Base-by-base conservation (phyloP, 2,797 vertebrate species). In the Etheostoma perlongum region DNA sequence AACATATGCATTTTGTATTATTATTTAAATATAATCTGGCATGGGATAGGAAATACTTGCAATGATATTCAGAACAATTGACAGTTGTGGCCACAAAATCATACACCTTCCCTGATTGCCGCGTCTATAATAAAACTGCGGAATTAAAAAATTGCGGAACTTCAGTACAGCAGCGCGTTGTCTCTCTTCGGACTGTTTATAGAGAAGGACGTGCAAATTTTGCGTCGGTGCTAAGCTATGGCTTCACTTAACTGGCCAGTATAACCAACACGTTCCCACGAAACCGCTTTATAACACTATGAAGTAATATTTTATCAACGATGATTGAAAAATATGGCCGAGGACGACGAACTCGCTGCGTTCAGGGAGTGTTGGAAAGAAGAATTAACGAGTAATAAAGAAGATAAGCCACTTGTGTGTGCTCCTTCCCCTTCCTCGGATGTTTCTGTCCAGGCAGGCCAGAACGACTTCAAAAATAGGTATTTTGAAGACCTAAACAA, bases 341-440 rank as follows among this genome's bases (percentile, higher is more conserved):
- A 86, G 1, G 81, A 94, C 11, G 81, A 94, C 12, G 93, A 95
- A 23, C 93, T 96, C 46, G 74, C 57, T 60, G 81, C 80, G 48
- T 96, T 96, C 81, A 93, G 94, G 77, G 87, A 93, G n/a, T 71
- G 74, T 48, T 95, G 95, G 95, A 91, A 92, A 85, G 27, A 74
- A 15, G 94, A 95, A 3, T n/a, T 95, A 58, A 76, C 72, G 2
- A 64, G 42, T 62, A 82, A 81, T 61, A 85, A 73, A 40, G 53
- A 74, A 9, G 69, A 79, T 23, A 53, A 51, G 47, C 19, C 2
- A 42, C 23, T 46, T 44, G 76, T 18, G 23, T 12, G 61, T 16
- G 65, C 47, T 19, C 6, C 76, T 44, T 42, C 71, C 4, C 10
- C 68, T 48, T 47, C 75, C 23, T 46, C 30, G 2, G 66, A 15